A percentile compares a stretch with the other conserved stretches of the same genome.
These are phyloP conservation scores for Gymnogyps californianus DNA, from an alignment of 2,113 vertebrate genomes.

Conservation along the genomic window DNA sequence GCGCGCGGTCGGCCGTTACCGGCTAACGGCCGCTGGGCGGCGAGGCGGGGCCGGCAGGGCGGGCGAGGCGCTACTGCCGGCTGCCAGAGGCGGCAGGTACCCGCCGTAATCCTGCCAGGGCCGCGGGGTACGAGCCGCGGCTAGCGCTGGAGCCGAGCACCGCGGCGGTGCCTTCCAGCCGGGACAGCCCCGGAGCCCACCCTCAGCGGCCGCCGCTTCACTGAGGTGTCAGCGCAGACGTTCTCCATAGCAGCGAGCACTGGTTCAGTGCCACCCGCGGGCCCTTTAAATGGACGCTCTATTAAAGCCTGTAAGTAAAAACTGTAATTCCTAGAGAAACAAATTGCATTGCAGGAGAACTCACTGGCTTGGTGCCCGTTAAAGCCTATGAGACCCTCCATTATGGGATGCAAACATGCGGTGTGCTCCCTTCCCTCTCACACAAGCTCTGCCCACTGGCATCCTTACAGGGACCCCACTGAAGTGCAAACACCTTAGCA, in stretches of 20 bases:
- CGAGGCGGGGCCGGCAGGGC: too few relatives aligned
- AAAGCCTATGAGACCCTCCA: neutral
- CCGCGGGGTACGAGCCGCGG: neutral
- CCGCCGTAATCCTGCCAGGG: too few relatives aligned
- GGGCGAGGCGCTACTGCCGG: too few relatives aligned
- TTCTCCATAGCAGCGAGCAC: neutral
- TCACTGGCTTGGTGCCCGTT: accelerated
- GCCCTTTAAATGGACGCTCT: too few relatives aligned
- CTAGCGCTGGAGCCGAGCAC: neutral
- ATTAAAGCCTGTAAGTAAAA: neutral
- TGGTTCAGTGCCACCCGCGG: neutral
- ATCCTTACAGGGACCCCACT: accelerated
- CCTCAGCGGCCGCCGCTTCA: neutral
- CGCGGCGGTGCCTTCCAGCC: neutral
- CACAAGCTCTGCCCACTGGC: neutral
- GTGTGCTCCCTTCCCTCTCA: accelerated
- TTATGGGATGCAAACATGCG: accelerated
- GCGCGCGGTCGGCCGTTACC: neutral
- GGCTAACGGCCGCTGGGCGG: too few relatives aligned
- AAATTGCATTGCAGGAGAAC: accelerated
- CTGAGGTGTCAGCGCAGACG: accelerated
- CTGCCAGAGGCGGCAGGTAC: too few relatives aligned
- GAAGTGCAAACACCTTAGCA: too few relatives aligned
- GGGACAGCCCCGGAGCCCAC: neutral
- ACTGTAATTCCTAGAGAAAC: too few relatives aligned